Base-by-base conservation (phyloP, 92 coral and sea anemone genomes). In the Metridium senile region DNA sequence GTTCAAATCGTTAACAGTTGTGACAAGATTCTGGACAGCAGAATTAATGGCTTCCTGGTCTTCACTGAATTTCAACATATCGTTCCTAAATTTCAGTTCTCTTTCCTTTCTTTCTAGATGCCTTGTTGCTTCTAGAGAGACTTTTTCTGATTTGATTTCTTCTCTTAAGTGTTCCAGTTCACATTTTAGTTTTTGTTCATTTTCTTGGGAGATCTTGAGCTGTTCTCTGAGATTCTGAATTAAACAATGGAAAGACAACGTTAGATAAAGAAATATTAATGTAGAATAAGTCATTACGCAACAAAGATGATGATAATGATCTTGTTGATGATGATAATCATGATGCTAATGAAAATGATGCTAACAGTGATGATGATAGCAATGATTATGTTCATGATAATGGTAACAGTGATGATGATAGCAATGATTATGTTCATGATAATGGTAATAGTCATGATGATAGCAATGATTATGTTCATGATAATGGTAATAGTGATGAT, bases 51-150 rank as follows among this genome's bases (percentile, higher is more conserved):
- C 90, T 54, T 96, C 96, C 27, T 93, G 89, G 26, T 83, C 78
- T 23, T 81, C 80, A 26, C 69, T 75, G 61, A 93, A 90, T 18
- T 66, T 66, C 20, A 82, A 56, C 89, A 91, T 72, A 51, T 93
- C 91, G 51, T 75, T 81, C 17, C 84, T 78, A 22, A 96, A 49
- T 26, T 66, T 80, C 0, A 46, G 33, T 52, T 92, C 97, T 56
- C 93, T 89, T 54, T 90, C 91, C 53, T 88, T 82, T 67, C 77
- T 96, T 76, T 92, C 97, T 29, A 96, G 81, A 30, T 87, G 77
- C 70, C 99, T 81, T 9, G 90, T 87, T 32, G 99, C 96, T 53
- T 91, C 89, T n/a, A 87, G 97, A 3, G 93, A 85, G 25, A 91
- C 93, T 46, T 85, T 82, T 68, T 96, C 99, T 0, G 97, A 87